A percentile compares a stretch with the other conserved stretches of the same genome.
Evolutionary conservation across 2,113 vertebrate genomes (phyloP).

Genomic region (Poeciliopsis prolifica): DNA sequence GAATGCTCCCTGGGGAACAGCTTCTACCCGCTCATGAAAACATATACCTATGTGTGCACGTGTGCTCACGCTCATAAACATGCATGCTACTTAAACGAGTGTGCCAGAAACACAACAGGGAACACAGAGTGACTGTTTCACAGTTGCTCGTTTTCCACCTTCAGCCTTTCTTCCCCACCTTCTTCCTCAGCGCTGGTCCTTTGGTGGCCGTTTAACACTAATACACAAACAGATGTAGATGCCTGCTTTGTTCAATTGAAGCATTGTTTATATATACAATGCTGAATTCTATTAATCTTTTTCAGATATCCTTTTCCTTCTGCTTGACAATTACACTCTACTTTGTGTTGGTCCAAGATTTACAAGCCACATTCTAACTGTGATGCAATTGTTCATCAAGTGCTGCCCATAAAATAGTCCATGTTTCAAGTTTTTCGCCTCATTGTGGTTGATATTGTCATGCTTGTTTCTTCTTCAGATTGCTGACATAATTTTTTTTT

Average conservation of each 20-base stretch:
- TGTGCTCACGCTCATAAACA: not conserved
- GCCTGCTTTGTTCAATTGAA: conserved; percentile 37
- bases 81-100: conserved; percentile 3
- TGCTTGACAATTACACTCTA: not conserved
- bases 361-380: not conserved
- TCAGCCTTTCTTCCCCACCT: conserved; percentile 33
- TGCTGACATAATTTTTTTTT: no score
- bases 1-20: conserved; percentile 65
- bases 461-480: no score
- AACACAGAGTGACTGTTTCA: conserved; percentile 50
- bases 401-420: no score
- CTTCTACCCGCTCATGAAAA: conserved; percentile 40
- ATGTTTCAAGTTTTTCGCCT: no score
- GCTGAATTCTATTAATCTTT: not conserved
- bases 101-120: conserved; percentile 24
- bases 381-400: not conserved
- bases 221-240: conserved; percentile 10
- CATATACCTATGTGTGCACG: not conserved
- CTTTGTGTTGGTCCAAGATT: not conserved
- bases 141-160: conserved; percentile 45
- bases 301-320: not conserved
- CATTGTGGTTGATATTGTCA: no score
- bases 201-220: conserved; percentile 38
- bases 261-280: not conserved
- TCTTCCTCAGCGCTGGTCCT: conserved; percentile 22